phyloP scores from a whole-genome alignment of 2,888 invertebrate species.

The Protula sp. region DNA sequence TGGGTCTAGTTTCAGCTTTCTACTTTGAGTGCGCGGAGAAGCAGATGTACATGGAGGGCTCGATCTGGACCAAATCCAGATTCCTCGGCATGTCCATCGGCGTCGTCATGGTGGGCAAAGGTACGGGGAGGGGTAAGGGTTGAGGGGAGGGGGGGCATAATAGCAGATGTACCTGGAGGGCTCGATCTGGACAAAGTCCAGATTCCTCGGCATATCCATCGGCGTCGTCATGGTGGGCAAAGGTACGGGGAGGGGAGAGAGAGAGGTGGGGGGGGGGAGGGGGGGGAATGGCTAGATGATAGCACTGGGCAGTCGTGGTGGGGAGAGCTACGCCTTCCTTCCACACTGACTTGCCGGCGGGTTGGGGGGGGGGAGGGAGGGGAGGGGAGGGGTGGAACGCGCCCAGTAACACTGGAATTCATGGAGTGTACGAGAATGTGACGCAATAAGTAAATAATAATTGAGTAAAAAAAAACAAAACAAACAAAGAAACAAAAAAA shows the following conservation, averaged over 20 bases:
- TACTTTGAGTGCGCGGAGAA: conserved; percentile 56
- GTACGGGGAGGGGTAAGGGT: conserved; percentile 22
- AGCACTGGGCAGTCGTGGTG: neutral
- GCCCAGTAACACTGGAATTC: too few species aligned
- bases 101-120: conserved; percentile 56
- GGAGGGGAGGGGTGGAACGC: too few species aligned
- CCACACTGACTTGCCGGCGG: too few species aligned
- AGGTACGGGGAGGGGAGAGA: too few species aligned
- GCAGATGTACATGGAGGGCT: conserved; percentile 54
- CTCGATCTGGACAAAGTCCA: conserved; percentile 57
- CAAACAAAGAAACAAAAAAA: too few species aligned
- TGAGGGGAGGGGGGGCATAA: too few species aligned
- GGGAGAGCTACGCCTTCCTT: too few species aligned
- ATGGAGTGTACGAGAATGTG: too few species aligned
- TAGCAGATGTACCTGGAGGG: conserved; percentile 55
- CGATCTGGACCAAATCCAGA: conserved; percentile 57
- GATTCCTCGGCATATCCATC: conserved; percentile 58
- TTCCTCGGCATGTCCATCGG: conserved; percentile 58
- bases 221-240: conserved; percentile 56
- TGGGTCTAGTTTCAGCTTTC: conserved; percentile 56
- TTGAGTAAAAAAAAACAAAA: too few species aligned
- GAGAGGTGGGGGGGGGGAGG: too few species aligned
- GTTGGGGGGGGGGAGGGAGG: too few species aligned
- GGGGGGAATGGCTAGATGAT: neutral
- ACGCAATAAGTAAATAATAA: too few species aligned